These are phyloP conservation scores for Megaleporinus macrocephalus DNA, from an alignment of 2,113 vertebrate species.

Conservation along the genomic window DNA sequence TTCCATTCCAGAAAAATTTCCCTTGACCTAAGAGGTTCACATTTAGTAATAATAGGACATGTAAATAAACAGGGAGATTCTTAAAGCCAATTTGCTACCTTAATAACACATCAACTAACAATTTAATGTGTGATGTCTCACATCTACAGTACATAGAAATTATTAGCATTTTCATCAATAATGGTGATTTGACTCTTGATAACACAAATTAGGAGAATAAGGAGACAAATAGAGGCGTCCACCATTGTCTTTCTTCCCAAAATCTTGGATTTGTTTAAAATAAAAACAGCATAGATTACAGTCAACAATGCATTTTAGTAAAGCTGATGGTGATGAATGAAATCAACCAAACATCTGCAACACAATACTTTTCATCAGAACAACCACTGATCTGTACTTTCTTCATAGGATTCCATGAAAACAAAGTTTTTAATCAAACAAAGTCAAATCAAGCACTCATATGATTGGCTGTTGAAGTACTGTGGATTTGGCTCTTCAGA, in stretches of 20 bases:
- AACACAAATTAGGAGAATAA: too few species aligned
- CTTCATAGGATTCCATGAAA: neutral
- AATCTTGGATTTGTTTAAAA: too few species aligned
- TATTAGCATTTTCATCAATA: too few species aligned
- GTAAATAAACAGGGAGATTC: conserved; percentile 8
- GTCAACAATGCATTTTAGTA: neutral
- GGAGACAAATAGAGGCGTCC: too few species aligned
- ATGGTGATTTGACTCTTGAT: too few species aligned
- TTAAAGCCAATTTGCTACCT: neutral
- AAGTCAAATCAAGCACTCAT: neutral
- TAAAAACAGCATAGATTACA: neutral
- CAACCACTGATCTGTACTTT: neutral
- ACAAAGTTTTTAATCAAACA: conserved; percentile 1
- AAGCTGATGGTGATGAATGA: neutral
- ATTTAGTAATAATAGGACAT: neutral
- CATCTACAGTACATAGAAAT: too few species aligned
- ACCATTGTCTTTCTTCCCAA: too few species aligned
- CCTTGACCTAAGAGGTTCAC: neutral
- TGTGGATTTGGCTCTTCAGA: neutral
- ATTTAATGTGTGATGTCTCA: too few species aligned
- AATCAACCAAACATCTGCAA: neutral
- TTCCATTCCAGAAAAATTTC: conserved; percentile 11
- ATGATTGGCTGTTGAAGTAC: neutral
- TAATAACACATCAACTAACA: neutral
- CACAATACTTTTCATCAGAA: neutral